Evolutionary conservation across 2,113 vertebrate species (phyloP), one percentile per base, ranked within the genome.

Genomic region (Lophura nycthemera): DNA sequence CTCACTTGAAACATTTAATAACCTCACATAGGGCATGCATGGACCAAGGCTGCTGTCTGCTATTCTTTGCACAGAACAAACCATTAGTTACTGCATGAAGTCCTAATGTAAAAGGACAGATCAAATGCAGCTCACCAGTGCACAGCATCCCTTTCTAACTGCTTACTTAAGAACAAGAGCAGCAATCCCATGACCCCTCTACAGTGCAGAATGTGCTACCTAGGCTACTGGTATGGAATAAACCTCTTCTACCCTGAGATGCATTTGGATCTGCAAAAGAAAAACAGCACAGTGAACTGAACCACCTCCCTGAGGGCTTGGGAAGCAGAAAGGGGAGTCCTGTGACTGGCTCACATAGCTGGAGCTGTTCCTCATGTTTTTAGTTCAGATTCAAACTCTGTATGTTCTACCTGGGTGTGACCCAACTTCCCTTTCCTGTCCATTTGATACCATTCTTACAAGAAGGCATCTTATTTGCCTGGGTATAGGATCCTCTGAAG

Each of bases 361-460:
- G 88, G 69, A 83, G 76, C 73, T 47, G 15, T 1, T 93, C 36
- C 56, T 63, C 32, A 14, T 0, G 0, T 5, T 71, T 92, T 83
- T 52, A 81, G 88, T 73, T 81, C 83, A 86, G 27, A 77, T 42
- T 80, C 52, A 56, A 92, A 67, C 50, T 20, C 45, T 10, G 6
- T 0, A 0, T 60, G 80, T 77, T 64, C 42, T 50, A 5, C 11
- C 22, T 36, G 47, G 21, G 19, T 47, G 15, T 48, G 57, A 83
- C 43, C 65, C 77, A 79, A n/a, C 59, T 66, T 66, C 22, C 42
- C 64, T 52, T 40, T 16, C 72, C 65, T 13, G 18, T 11, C 47
- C 27, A 13, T 0, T 0, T n/a, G 59, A 66, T 4, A 83, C 67
- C 47, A 30, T 40, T 72, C 52, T 42, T 32, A 48, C 2, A 74